Evolutionary conservation across 2,113 vertebrate species (phyloP), one percentile per base, ranked within the genome.

Genomic region (Sinocyclocheilus anophthalmus): DNA sequence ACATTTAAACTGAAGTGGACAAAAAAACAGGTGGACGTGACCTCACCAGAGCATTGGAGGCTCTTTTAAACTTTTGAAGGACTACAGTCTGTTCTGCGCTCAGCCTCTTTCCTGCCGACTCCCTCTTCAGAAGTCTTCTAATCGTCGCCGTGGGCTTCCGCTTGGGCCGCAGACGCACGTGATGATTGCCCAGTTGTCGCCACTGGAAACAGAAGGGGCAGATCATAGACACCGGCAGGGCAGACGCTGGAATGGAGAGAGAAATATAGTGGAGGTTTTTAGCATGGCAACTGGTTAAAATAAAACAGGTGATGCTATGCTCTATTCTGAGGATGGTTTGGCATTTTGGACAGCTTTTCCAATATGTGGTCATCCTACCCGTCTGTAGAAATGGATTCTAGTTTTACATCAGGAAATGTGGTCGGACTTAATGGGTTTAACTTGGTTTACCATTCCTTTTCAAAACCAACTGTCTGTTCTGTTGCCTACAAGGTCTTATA

Each of bases 161-260:
- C 92, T 97, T 99, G 8, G 98, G 96, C 81, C 93, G 94, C 77
- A 99, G 92, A 14, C 97, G 95, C 1, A 98, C 92, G 1, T 93
- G 92, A 86, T 92, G 91, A 86, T 96, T 95, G 88, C 92, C 95
- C 18, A 96, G 94, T 87, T 92, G 88, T 65, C 95, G 92, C 91
- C 96, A 96, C 93, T 98, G 96, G 91, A 94, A 96, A 91, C 98
- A 99, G 93, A 94, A 91, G 0, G 92, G 91, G 90, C 98, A 99
- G 20, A 95, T 4, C 48, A 89, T 81, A 85, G 92, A 88, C 57
- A 92, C 90, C 33, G 70, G 86, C 39, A 1, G 0, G 14, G 83
- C 88, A 2, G 81, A 30, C 45, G 65, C 95, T 96, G 88, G 48
- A 93, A 88, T 77, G 83, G 84, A 87, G 33, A 24, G 67, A 65